Base-by-base conservation (phyloP, 2,113 vertebrate genomes). In the Ondatra zibethicus region DNA sequence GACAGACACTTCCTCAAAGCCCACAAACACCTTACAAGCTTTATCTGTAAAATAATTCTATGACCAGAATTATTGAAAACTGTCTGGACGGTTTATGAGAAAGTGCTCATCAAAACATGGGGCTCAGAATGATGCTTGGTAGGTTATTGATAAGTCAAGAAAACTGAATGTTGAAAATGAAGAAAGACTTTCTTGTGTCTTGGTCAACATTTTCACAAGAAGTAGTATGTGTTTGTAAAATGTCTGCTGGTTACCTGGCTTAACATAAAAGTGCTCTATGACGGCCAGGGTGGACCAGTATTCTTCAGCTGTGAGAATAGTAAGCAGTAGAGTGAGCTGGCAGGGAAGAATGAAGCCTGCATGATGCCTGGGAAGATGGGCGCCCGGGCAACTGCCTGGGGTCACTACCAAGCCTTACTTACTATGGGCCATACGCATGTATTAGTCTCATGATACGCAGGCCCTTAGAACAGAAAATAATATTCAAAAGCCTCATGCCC, bases 151-250 rank as follows among this genome's bases (percentile, higher is more conserved):
- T 84, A 45, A 84, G 17, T 23, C 9, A 39, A 92, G 39, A 93
- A 93, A 94, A 70, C 3, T 39, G 87, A 86, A 39, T 5, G 17
- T 1, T 73, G 66, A 92, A 73, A 91, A 87, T 36, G 25, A 91
- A 78, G 16, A 70, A 77, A 95, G 72, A 82, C 27, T 2, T 68
- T 13, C 31, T 33, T 17, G 58, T 47, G 33, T 93, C 23, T 70
- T 65, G 5, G 47, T 73, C 61, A 94, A 88, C 89, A 61, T 47
- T 92, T 84, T 84, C 39, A 93, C 61, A 27, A 93, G 95, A 90
- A 92, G 77, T 4, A 63, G 21, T 42, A 31, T 11, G 89, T 45
- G 9, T 42, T 82, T 36, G 61, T 89, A 93, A 95, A 2, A 45
- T 72, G 47, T 17, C 63, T 84, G 7, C 29, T 84, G 63, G 27